phyloP scores from a whole-genome alignment of 2,888 invertebrate genomes.

The Himalopsyche tibetana region DNA sequence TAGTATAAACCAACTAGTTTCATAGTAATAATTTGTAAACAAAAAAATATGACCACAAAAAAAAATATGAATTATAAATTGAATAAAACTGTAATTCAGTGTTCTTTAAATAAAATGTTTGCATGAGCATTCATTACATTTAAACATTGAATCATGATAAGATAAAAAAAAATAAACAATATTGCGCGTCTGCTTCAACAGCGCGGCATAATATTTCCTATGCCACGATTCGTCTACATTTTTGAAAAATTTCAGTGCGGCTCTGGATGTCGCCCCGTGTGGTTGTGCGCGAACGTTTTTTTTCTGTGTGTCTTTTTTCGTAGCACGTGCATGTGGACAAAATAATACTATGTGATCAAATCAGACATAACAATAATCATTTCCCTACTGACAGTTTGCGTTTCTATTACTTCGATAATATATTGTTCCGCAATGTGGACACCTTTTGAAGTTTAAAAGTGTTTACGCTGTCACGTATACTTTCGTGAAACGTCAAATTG shows the following conservation, averaged over 20 bases:
- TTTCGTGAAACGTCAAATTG: conserved; percentile 21
- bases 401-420: neutral
- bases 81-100: no score
- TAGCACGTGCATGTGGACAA: conserved; percentile 23
- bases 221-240: neutral
- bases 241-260: neutral
- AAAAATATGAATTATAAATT: no score
- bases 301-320: neutral
- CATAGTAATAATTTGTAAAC: no score
- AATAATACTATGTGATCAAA: neutral
- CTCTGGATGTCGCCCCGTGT: neutral
- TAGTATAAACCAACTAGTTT: no score
- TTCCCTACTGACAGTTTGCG: neutral
- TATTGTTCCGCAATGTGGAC: neutral
- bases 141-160: no score
- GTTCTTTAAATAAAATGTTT: no score
- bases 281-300: neutral
- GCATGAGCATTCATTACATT: no score
- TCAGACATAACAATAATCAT: neutral
- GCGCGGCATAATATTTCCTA: conserved; percentile 12
- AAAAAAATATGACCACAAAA: no score
- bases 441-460: neutral
- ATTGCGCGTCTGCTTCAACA: neutral
- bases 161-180: neutral
- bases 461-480: conserved; percentile 23